Percentiles rank a stretch among this genome's conserved stretches.
These are phyloP conservation scores for Pongo pygmaeus DNA, from an alignment of 2,113 vertebrate genomes.

Conservation along the genomic window DNA sequence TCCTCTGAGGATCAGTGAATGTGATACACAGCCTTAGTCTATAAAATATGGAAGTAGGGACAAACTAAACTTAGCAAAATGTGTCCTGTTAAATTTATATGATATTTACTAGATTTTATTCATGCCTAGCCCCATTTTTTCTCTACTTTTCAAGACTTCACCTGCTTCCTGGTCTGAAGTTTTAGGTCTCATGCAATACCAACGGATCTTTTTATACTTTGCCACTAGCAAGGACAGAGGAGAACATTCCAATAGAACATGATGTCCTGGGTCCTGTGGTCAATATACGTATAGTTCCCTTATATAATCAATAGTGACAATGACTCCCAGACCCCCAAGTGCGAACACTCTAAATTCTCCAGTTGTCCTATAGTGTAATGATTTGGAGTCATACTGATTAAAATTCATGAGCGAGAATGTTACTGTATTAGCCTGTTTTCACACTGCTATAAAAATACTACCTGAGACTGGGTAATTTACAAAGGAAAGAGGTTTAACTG, in stretches of 20 bases:
- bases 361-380: neutral
- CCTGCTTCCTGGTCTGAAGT: neutral
- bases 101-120: slow-evolving; percentile 17
- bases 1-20: slow-evolving; percentile 78
- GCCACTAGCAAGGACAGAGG: neutral
- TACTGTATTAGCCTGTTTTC: neutral
- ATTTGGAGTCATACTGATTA: neutral
- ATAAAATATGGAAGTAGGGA: slow-evolving; percentile 71
- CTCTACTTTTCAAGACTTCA: slow-evolving; percentile 34
- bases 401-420: neutral
- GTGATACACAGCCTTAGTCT: slow-evolving; percentile 75
- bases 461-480: too few species aligned
- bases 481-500: too few species aligned
- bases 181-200: neutral
- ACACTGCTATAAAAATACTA: too few species aligned
- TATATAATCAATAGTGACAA: neutral
- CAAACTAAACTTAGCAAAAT: slow-evolving; percentile 73
- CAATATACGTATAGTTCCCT: neutral
- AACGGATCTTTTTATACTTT: neutral
- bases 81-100: slow-evolving; percentile 63
- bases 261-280: rapidly evolving
- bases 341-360: neutral
- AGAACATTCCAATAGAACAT: neutral
- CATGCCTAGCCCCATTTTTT: slow-evolving; percentile 28
- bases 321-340: rapidly evolving